A percentile compares a stretch with the other conserved stretches of the same genome.
These are phyloP conservation scores for Drosophila maculinotata DNA, from an alignment of 2,888 invertebrate species.

Conservation along the genomic window DNA sequence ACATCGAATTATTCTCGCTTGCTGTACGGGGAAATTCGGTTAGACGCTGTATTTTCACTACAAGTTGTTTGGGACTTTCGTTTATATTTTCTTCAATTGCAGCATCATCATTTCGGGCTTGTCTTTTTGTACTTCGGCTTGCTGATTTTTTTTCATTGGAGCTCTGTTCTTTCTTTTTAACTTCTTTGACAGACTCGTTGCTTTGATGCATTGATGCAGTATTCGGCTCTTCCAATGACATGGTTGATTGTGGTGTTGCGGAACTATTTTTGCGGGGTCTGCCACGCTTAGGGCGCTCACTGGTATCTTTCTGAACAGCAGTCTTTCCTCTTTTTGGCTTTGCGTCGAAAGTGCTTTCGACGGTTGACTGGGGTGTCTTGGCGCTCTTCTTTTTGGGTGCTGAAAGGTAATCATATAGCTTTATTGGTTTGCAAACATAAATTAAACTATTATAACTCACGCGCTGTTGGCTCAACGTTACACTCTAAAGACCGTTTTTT, in stretches of 20 bases:
- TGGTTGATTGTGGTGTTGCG: not conserved
- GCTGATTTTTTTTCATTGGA: not conserved
- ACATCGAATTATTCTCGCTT: no score
- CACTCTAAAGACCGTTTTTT: not conserved
- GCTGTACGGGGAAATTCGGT: no score
- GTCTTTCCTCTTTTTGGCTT: not conserved
- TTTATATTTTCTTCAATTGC: not conserved
- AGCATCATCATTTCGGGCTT: not conserved
- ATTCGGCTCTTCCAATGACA: not conserved
- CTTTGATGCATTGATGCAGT: not conserved
- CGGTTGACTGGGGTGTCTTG: not conserved
- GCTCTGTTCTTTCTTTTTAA: no score
- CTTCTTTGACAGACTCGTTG: constrained; percentile 2
- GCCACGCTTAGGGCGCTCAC: not conserved
- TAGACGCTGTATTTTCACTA: no score
- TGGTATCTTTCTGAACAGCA: not conserved
- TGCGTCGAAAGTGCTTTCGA: not conserved
- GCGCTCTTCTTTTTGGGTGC: constrained; percentile 19
- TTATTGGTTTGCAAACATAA: not conserved
- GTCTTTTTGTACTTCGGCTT: not conserved
- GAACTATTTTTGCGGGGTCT: not conserved
- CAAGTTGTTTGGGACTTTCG: not conserved
- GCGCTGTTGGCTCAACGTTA: not conserved
- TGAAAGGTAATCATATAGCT: not conserved
- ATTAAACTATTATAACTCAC: constrained; percentile 15